Conservation (phyloP, 2,797 vertebrate species). For the Argya squamiceps region DNA sequence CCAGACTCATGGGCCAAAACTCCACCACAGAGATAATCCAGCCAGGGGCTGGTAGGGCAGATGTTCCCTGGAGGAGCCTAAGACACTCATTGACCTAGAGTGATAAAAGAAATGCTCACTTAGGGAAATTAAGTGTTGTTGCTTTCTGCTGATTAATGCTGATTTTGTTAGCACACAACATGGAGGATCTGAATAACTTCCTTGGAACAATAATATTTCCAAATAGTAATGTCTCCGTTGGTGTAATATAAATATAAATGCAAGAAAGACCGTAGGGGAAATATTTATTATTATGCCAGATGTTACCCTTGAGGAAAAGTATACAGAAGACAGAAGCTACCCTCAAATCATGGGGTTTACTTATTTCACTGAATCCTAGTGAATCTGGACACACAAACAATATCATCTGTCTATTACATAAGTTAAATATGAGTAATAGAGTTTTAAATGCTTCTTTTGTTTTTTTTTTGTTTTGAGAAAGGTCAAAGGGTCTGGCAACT, state of each 20-base stretch:
- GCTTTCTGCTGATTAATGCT: background rate
- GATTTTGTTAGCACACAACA: background rate
- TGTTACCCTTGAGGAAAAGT: background rate
- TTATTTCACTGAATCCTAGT: background rate
- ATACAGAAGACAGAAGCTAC: background rate
- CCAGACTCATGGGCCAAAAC: background rate
- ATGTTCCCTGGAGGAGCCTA: fast-evolving
- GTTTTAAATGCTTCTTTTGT: background rate
- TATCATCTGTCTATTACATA: background rate
- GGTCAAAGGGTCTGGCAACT: background rate
- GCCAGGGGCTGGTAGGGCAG: background rate
- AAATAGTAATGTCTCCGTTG: background rate
- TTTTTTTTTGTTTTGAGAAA: background rate
- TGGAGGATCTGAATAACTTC: background rate
- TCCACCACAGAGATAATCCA: background rate
- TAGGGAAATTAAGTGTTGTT: background rate
- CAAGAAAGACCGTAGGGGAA: background rate
- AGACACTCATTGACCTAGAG: background rate
- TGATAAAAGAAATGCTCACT: fast-evolving
- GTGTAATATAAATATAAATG: background rate
- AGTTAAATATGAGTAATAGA: background rate
- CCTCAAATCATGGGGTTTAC: fast-evolving
- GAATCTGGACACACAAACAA: background rate
- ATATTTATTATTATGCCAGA: background rate
- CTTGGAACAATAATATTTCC: background rate